Percentiles rank a stretch among this genome's conserved stretches.
phyloP scores from a whole-genome alignment of 2,113 vertebrate genomes.

The Hylia prasina region DNA sequence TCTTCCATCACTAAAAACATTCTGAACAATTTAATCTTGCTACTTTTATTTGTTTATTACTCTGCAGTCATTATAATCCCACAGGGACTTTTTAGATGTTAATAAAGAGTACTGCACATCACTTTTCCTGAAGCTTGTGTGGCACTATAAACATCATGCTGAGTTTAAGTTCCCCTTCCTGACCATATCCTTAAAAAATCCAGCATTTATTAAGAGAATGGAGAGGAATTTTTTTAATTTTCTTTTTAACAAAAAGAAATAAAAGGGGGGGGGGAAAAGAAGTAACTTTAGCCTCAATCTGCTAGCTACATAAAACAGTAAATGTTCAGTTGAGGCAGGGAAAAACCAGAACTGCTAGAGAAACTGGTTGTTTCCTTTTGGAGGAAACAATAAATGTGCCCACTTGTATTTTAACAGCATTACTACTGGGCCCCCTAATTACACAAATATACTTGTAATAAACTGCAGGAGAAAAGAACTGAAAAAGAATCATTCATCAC shows the following conservation, averaged over 20 bases:
- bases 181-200: slow-evolving; percentile 37
- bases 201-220: slow-evolving; percentile 37
- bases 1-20: neutral
- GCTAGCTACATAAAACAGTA: slow-evolving; percentile 65
- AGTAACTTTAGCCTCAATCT: slow-evolving; percentile 63
- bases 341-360: slow-evolving; percentile 68
- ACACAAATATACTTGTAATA: slow-evolving; percentile 72
- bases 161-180: slow-evolving; percentile 52
- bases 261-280: neutral
- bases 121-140: slow-evolving; percentile 49
- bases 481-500: neutral
- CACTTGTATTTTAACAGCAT: slow-evolving; percentile 76
- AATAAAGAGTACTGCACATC: slow-evolving; percentile 23
- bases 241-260: slow-evolving; percentile 24
- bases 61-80: slow-evolving; percentile 9
- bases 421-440: slow-evolving; percentile 72
- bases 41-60: slow-evolving; percentile 48
- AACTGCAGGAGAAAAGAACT: slow-evolving; percentile 27
- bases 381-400: slow-evolving; percentile 89
- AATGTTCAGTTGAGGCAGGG: slow-evolving; percentile 80
- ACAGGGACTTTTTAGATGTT: neutral
- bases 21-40: slow-evolving; percentile 38
- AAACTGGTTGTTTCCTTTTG: slow-evolving; percentile 85
- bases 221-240: neutral
- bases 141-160: slow-evolving; percentile 51